These are phyloP conservation scores for Yponomeuta cagnagella DNA, from an alignment of 2,888 invertebrate species.

Conservation along the genomic window DNA sequence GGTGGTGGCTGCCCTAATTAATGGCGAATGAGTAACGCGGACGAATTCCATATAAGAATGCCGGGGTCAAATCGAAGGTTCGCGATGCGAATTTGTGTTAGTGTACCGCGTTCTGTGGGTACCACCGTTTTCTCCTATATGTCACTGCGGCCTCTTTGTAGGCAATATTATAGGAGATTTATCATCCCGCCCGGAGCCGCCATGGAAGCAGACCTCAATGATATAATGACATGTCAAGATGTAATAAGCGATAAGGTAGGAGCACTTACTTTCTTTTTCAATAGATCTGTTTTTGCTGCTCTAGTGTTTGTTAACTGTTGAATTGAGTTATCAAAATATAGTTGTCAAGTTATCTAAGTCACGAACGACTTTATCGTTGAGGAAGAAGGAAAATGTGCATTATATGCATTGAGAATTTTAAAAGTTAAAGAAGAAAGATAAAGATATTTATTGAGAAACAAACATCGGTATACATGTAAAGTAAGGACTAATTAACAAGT, in stretches of 20 bases:
- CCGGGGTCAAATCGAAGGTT: constrained; percentile 62
- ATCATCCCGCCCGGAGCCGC: constrained; percentile 24
- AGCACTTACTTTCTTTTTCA: constrained; percentile 57
- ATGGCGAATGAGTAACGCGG: constrained; percentile 55
- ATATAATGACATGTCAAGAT: constrained; percentile 33
- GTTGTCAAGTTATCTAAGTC: neutral
- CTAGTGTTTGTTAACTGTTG: neutral
- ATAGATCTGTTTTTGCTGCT: constrained; percentile 28
- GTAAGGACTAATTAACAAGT: no score
- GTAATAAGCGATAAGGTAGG: constrained; percentile 34
- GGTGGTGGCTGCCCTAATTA: constrained; percentile 42
- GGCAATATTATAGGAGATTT: constrained; percentile 26
- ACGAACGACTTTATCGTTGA: neutral
- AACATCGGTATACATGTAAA: no score
- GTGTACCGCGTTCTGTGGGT: constrained; percentile 42
- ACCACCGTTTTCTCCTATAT: constrained; percentile 50
- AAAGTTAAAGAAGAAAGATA: no score
- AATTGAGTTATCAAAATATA: neutral
- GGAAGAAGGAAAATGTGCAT: no score
- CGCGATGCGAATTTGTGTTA: constrained; percentile 64
- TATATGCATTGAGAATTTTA: no score
- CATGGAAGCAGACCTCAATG: constrained; percentile 30
- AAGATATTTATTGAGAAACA: no score
- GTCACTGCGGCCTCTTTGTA: constrained; percentile 48
- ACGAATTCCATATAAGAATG: constrained; percentile 64